phyloP scores from a whole-genome alignment of 2,888 invertebrate genomes.

The Empis stercorea region DNA sequence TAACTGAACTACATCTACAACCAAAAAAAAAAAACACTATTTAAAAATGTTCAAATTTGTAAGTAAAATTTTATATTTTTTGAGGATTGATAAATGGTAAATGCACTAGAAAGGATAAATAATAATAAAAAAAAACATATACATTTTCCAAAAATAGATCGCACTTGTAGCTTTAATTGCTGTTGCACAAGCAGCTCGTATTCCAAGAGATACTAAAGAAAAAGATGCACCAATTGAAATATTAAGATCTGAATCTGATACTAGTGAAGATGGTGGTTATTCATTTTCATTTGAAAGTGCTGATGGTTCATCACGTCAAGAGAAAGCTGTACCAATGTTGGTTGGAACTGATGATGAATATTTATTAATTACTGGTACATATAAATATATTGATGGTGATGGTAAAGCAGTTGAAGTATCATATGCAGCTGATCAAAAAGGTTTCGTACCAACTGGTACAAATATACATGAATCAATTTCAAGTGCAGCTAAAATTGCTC shows the following conservation, averaged over 20 bases:
- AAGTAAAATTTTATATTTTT: too few relatives aligned
- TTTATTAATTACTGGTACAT: conserved; percentile 20
- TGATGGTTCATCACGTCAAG: conserved; percentile 26
- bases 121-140: too few relatives aligned
- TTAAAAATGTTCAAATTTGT: too few relatives aligned
- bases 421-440: conserved; percentile 33
- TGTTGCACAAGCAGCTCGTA: neutral
- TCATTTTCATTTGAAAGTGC: conserved; percentile 18
- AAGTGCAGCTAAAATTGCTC: conserved; percentile 19
- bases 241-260: conserved; percentile 21
- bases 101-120: too few relatives aligned
- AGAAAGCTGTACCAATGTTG: conserved; percentile 20
- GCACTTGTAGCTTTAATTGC: neutral
- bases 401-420: conserved; percentile 28
- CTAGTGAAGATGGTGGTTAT: conserved; percentile 25
- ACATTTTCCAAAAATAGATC: too few relatives aligned
- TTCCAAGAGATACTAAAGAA: neutral
- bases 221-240: neutral
- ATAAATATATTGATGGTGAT: conserved; percentile 26
- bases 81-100: too few relatives aligned
- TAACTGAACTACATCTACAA: too few relatives aligned
- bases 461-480: conserved; percentile 27
- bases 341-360: conserved; percentile 19
- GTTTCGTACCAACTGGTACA: conserved; percentile 29
- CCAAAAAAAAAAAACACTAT: too few relatives aligned